Percentiles rank a stretch among this genome's conserved stretches.
These are phyloP conservation scores for Sarcoramphus papa DNA, from an alignment of 2,797 vertebrate genomes.

Conservation along the genomic window DNA sequence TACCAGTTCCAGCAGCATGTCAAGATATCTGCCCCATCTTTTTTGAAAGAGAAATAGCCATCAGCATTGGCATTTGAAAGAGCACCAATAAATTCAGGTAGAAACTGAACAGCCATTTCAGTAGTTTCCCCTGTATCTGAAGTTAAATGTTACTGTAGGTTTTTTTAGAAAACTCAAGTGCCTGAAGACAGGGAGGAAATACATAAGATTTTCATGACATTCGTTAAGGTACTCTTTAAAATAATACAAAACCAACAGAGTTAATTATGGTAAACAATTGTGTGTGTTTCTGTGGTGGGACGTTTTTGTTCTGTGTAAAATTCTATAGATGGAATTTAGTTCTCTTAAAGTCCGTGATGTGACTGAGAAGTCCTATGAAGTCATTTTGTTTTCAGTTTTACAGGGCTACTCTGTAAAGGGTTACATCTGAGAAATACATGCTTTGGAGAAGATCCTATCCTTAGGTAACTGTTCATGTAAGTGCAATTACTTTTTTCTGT, in stretches of 20 bases:
- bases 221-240: background rate
- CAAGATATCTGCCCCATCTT: conserved; percentile 3
- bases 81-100: background rate
- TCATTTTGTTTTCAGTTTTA: background rate
- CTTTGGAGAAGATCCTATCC: background rate
- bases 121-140: background rate
- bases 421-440: background rate
- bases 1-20: background rate
- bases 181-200: background rate
- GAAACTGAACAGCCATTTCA: background rate
- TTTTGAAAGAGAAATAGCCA: background rate
- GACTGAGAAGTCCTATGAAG: background rate
- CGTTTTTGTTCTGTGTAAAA: background rate
- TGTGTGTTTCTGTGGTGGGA: background rate
- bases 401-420: background rate
- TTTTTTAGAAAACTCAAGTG: background rate
- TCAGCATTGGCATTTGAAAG: conserved; percentile 1
- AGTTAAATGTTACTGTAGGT: background rate
- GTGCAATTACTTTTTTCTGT: background rate
- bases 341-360: background rate
- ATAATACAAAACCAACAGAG: background rate
- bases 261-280: background rate
- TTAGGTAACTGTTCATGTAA: background rate
- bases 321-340: background rate
- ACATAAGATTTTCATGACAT: background rate